A percentile compares a stretch with the other conserved stretches of the same genome.
Conservation (phyloP, 2,113 vertebrate genomes). For the Egretta garzetta region DNA sequence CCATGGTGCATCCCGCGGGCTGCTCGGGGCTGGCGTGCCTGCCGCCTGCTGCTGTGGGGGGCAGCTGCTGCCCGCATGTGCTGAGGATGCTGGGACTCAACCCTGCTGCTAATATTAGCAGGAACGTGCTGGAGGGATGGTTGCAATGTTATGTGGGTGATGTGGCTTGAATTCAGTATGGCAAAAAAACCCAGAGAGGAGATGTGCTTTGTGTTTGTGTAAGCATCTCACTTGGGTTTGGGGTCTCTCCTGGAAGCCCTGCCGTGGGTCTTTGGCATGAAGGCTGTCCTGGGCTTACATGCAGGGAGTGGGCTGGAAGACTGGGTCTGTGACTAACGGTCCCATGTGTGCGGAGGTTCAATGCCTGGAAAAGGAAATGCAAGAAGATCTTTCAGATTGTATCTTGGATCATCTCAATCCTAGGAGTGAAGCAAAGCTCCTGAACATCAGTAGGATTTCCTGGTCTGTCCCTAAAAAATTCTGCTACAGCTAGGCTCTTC, state of each 20-base stretch:
- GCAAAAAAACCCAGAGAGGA: background rate
- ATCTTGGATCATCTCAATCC: background rate
- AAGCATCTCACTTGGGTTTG: rapidly evolving
- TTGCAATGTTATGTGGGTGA: background rate
- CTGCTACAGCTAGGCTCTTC: rapidly evolving
- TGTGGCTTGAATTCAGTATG: background rate
- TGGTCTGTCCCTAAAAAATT: background rate
- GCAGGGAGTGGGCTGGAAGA: background rate
- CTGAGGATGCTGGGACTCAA: background rate
- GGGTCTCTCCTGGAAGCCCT: background rate
- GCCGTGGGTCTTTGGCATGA: background rate
- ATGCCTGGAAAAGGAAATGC: conserved; percentile 33
- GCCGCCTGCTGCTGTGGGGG: background rate
- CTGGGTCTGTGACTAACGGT: background rate
- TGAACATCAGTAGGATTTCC: background rate
- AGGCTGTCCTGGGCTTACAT: background rate
- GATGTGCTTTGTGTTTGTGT: background rate
- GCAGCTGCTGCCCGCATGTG: conserved; percentile 31
- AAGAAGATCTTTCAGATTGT: background rate
- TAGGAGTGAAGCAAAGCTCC: background rate
- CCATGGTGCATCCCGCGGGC: rapidly evolving
- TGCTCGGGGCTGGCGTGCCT: background rate
- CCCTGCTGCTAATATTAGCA: conserved; percentile 64
- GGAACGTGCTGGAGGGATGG: background rate
- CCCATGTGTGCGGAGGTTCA: background rate